Percentiles rank a stretch among this genome's conserved stretches.
phyloP scores from a whole-genome alignment of 2,888 invertebrate species.

The Eilema depressum region DNA sequence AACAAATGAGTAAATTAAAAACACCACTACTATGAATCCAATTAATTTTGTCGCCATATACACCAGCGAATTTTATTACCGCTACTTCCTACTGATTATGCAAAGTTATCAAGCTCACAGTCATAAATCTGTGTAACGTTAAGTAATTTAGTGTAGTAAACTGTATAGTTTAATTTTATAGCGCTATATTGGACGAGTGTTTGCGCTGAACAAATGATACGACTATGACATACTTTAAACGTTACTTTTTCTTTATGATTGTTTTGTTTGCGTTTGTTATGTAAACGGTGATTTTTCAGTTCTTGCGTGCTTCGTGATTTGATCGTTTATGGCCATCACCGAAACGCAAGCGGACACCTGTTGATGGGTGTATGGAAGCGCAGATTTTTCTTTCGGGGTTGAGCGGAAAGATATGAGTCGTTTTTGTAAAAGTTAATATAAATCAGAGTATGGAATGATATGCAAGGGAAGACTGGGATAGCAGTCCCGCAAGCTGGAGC shows the following conservation, averaged over 20 bases:
- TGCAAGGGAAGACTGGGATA: no score
- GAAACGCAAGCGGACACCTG: not conserved
- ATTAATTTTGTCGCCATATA: conserved; percentile 10
- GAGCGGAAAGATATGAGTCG: no score
- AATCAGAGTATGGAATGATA: no score
- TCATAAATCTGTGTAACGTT: conserved; percentile 17
- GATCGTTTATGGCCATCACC: not conserved
- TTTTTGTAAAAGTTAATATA: no score
- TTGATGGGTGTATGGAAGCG: no score
- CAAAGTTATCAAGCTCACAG: conserved; percentile 4
- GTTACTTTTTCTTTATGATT: conserved; percentile 9
- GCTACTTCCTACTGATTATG: conserved; percentile 1
- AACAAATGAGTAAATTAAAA: not conserved
- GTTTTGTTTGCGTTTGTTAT: not conserved
- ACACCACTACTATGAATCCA: not conserved
- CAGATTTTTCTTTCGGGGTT: no score
- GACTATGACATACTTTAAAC: conserved; percentile 17
- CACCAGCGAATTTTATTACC: conserved; percentile 7
- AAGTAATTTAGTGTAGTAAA: conserved; percentile 20
- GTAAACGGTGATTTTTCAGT: conserved; percentile 1
- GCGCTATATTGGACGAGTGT: conserved; percentile 15
- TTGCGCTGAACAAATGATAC: conserved; percentile 13
- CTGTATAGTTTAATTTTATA: conserved; percentile 20
- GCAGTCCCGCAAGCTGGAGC: no score
- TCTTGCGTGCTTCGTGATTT: not conserved